Evolutionary conservation across 1,140 invertebrate species (phyloP).

Genomic region (Eubasilissa regina): DNA sequence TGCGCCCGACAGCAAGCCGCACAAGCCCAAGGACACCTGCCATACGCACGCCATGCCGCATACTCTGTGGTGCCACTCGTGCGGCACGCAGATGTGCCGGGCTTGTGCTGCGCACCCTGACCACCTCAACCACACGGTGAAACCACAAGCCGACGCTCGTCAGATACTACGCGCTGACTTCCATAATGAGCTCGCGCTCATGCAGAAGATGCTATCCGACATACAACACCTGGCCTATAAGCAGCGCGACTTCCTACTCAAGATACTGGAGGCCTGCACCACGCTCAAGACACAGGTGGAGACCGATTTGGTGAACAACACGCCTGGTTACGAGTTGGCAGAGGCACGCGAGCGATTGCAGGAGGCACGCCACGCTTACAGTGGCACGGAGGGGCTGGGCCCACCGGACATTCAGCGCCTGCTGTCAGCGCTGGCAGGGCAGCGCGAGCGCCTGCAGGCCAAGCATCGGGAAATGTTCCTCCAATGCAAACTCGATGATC

Average conservation of each 20-base stretch:
- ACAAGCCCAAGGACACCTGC: constrained; percentile 74
- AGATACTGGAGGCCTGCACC: constrained; percentile 82
- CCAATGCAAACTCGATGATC: constrained; percentile 80
- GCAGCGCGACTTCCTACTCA: constrained; percentile 80
- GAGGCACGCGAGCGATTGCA: constrained; percentile 77
- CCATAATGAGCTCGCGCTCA: constrained; percentile 69
- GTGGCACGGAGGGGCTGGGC: constrained; percentile 61
- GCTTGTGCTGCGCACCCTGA: constrained; percentile 78
- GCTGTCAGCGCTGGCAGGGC: constrained; percentile 73
- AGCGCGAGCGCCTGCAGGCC: constrained; percentile 77
- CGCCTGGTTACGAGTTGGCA: constrained; percentile 76
- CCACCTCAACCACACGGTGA: constrained; percentile 78
- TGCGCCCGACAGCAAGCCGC: constrained; percentile 47
- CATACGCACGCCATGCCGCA: constrained; percentile 82
- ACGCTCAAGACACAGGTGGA: constrained; percentile 82
- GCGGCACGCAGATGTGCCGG: constrained; percentile 76
- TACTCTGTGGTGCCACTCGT: constrained; percentile 82
- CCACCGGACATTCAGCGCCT: constrained; percentile 74
- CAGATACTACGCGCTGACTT: constrained; percentile 78
- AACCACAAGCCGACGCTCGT: constrained; percentile 79
- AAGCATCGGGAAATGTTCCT: constrained; percentile 82
- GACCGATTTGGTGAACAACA: constrained; percentile 79
- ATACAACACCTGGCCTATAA: constrained; percentile 78
- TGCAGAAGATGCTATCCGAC: constrained; percentile 75
- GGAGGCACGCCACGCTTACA: constrained; percentile 70